phyloP scores from a whole-genome alignment of 2,888 invertebrate species.

The Maniola hyperantus region DNA sequence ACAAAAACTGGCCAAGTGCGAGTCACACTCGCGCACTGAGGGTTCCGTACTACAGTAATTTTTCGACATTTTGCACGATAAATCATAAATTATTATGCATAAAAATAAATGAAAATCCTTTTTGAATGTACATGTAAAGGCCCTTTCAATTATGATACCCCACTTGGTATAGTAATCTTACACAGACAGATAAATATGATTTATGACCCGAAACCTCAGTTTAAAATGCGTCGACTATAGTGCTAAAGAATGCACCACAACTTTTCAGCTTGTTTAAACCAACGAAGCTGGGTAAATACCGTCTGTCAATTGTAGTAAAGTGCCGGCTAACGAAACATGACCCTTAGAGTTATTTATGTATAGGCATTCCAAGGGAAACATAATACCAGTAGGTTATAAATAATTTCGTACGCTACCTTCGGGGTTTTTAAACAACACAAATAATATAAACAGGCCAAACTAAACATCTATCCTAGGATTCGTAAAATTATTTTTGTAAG shows the following conservation, averaged over 20 bases:
- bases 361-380: slow-evolving; percentile 3
- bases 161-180: no score
- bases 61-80: no score
- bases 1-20: no score
- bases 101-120: no score
- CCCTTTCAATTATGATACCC: no score
- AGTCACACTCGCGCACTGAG: no score
- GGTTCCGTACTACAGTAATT: no score
- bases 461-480: not conserved
- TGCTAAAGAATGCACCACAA: not conserved
- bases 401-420: slow-evolving; percentile 13
- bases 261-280: not conserved
- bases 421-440: slow-evolving; percentile 1
- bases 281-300: not conserved
- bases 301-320: not conserved
- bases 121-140: no score
- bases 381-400: not conserved
- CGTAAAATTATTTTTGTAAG: not conserved
- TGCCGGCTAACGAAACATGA: not conserved
- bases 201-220: no score
- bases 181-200: no score
- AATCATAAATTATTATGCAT: no score
- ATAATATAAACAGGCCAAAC: not conserved
- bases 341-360: not conserved
- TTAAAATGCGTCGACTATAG: no score